Conservation (phyloP, 2,113 vertebrate genomes). For the Ariopsis seemanni region DNA sequence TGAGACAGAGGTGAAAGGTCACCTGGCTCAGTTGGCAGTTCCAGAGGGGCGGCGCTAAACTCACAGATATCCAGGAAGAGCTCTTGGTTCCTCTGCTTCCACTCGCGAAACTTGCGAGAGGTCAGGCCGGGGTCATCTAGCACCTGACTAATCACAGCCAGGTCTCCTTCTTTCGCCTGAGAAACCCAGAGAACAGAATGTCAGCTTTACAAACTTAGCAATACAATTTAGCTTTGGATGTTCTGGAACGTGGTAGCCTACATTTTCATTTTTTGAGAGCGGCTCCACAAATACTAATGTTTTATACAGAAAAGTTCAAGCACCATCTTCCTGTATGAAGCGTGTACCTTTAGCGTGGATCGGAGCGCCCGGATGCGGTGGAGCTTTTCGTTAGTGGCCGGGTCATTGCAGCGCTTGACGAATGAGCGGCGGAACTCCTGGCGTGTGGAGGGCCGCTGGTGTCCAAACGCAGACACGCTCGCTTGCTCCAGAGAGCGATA, state of each 20-base stretch:
- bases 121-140: slow-evolving; percentile 84
- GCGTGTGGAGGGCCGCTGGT: slow-evolving; percentile 81
- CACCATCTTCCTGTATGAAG: too few relatives aligned
- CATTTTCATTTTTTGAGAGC: neutral
- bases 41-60: slow-evolving; percentile 71
- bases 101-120: slow-evolving; percentile 85
- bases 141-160: slow-evolving; percentile 79
- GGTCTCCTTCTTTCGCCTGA: slow-evolving; percentile 86
- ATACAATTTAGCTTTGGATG: neutral
- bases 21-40: slow-evolving; percentile 76
- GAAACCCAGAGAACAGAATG: slow-evolving; percentile 43
- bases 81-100: slow-evolving; percentile 88
- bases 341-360: slow-evolving; percentile 87
- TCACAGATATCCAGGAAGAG: slow-evolving; percentile 89
- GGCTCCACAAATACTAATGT: neutral
- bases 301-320: neutral
- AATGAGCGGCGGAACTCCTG: slow-evolving; percentile 87
- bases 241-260: neutral
- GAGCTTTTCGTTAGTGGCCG: slow-evolving; percentile 85
- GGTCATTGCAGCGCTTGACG: slow-evolving; percentile 81
- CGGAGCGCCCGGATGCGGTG: slow-evolving; percentile 86
- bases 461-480: slow-evolving; percentile 80
- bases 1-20: slow-evolving; percentile 79
- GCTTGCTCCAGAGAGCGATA: slow-evolving; percentile 76
- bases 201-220: neutral